Base-by-base conservation (phyloP, 1,140 invertebrate genomes). In the Sogatella furcifera region DNA sequence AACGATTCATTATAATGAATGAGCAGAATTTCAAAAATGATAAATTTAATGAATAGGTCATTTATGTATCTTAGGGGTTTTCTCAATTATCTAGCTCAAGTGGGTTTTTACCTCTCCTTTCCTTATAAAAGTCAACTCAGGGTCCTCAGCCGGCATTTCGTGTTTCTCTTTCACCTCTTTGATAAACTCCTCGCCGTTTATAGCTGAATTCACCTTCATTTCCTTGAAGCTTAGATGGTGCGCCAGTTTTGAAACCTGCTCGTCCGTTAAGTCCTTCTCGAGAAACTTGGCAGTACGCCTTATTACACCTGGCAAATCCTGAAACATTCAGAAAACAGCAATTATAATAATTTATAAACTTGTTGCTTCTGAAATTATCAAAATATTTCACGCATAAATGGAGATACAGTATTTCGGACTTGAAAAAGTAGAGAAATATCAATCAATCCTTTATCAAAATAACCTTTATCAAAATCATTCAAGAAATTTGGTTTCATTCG, bases 201-300 rank as follows among this genome's bases (percentile, higher is more conserved):
- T 85, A 59, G 81, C 77, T n/a, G 80, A 78, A 69, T 90, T 90
- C 5, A 78, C 66, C 64, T 81, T 80, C 77, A 90, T 85, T 42
- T 71, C 84, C 31, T 85, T 78, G 67, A 88, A 82, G 71, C 81
- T 80, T 9, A 88, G 70, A 66, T 88, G 84, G 0, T 78, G 65
- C 0, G 72, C 68, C 49, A 89, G 69, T 55, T 68, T 59, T 2
- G 72, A 49, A 0, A 83, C 66, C 61, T 86, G 70, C 17, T 79
- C 71, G 0, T 78, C 77, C 0, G 66, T 68, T 6, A 83, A 69
- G 0, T 67, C 21, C 46, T 77, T 79, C 1, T 75, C 72, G 1
- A 89, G 69, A 68, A 88, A 89, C 1, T 72, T 63, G 1, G 80
- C 77, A 8, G 83, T 76, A 62, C 74, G 76, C 1, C 65, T 67